Evolutionary conservation across 1,140 invertebrate genomes (phyloP), one percentile per base, ranked within the genome.

Genomic region (Papilio helenus): DNA sequence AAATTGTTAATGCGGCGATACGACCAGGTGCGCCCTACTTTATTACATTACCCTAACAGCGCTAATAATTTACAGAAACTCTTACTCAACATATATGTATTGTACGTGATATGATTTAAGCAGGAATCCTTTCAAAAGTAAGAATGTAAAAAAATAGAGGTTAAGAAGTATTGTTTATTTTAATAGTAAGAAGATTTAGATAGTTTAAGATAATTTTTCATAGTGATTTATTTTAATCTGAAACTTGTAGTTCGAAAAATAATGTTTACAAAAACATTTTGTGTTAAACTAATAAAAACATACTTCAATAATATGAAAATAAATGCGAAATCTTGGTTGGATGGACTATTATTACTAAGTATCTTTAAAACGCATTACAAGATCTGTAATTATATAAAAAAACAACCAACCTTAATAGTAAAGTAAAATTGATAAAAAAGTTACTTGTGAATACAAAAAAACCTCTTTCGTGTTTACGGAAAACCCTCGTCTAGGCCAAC

Each of bases 1-100:
- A 16, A 68, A 68, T 68, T 68, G 23, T 68, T 68, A 68, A 68
- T 34, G 61, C 61, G 61, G 61, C 61, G 61, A 68, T 68, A 68
- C 26, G 61, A 68, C 12, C 61, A 68, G 61, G 61, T 68, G 61
- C 61, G 61, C 61, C 61, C 61, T 61, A 61, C 23, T 61, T 61
- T 61, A 61, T 61, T 61, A 61, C 26, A 68, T 68, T 68, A 68
- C 61, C 23, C 5, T 68, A 68, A 68, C 5, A 68, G 61, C 61
- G 12, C 26, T 29, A 26, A 61, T 61, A 61, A 61, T 61, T 61
- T 61, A 61, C 58, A 61, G 58, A 26, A 61, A 61, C 12, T 61
- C 58, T 61, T 29, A 61, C 23, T 12, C 58, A 61, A 61, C 58
- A 61, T 61, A 61, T 10, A 26, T 61, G 7, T 55, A 3, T 18